Evolutionary conservation across 2,797 vertebrate species (phyloP).

Genomic region (Sebastes trivittatus): DNA sequence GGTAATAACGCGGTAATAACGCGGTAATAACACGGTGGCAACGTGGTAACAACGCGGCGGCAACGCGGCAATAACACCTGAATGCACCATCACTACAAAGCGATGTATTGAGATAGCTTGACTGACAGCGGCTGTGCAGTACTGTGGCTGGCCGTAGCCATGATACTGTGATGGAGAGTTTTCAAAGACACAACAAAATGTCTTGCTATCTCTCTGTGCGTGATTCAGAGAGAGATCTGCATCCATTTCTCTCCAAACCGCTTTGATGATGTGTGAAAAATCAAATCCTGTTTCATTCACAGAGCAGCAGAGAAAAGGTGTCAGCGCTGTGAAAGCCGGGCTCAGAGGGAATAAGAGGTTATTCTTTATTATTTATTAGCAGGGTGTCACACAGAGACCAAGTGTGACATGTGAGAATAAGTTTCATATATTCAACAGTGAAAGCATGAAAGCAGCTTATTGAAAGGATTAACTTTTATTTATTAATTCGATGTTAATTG

Average conservation of each 20-base stretch:
- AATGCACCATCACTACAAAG: too few relatives aligned
- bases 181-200: too few relatives aligned
- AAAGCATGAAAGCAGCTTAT: background rate
- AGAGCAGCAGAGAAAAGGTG: conserved; percentile 33
- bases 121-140: too few relatives aligned
- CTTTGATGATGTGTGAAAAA: conserved; percentile 48
- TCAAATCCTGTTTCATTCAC: conserved; percentile 35
- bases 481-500: background rate
- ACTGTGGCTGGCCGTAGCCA: too few relatives aligned
- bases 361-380: conserved; percentile 32
- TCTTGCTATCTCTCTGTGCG: too few relatives aligned
- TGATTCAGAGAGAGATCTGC: too few relatives aligned
- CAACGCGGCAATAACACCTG: too few relatives aligned
- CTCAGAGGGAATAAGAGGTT: background rate
- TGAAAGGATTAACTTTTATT: background rate
- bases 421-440: background rate
- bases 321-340: conserved; percentile 8
- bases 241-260: too few relatives aligned
- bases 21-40: too few relatives aligned
- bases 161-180: too few relatives aligned
- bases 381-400: conserved; percentile 10
- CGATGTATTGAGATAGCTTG: accelerated
- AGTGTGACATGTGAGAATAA: background rate
- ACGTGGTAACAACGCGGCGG: too few relatives aligned
- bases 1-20: too few relatives aligned